Conservation (phyloP, 1,140 invertebrate genomes). For the Drosophila lowei region DNA sequence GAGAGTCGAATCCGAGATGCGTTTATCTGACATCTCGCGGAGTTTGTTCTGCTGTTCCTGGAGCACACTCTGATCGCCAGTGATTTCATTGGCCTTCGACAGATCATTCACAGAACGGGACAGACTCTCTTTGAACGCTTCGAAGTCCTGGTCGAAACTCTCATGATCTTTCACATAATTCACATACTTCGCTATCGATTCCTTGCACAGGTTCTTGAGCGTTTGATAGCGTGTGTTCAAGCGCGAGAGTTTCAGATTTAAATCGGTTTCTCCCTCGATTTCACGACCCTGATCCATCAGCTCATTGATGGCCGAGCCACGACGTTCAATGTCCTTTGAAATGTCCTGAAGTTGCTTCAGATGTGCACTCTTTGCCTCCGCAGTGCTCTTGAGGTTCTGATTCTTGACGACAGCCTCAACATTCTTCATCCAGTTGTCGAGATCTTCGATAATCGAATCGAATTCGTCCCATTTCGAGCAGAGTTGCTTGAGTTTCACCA, state of each 20-base stretch:
- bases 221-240: slow-evolving; percentile 93
- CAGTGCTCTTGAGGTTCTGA: slow-evolving; percentile 93
- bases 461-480: slow-evolving; percentile 91
- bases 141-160: slow-evolving; percentile 91
- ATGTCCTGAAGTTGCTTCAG: slow-evolving; percentile 90
- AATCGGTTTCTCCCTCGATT: slow-evolving; percentile 90
- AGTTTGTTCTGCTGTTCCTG: slow-evolving; percentile 94
- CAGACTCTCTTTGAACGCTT: slow-evolving; percentile 90
- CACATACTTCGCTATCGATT: slow-evolving; percentile 90
- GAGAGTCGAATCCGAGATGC: slow-evolving; percentile 90
- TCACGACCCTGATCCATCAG: slow-evolving; percentile 88
- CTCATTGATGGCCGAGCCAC: slow-evolving; percentile 88
- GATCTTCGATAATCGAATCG: slow-evolving; percentile 88
- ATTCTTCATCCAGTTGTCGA: slow-evolving; percentile 92
- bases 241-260: slow-evolving; percentile 90
- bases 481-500: slow-evolving; percentile 88
- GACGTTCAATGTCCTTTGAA: slow-evolving; percentile 89
- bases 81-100: slow-evolving; percentile 91
- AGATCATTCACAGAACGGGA: slow-evolving; percentile 87
- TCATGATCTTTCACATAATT: slow-evolving; percentile 93
- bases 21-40: slow-evolving; percentile 90
- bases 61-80: slow-evolving; percentile 92
- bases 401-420: slow-evolving; percentile 94
- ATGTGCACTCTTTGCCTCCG: slow-evolving; percentile 91
- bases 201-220: slow-evolving; percentile 92